phyloP scores from a whole-genome alignment of 1,140 invertebrate genomes.

The Bombus superbus region DNA sequence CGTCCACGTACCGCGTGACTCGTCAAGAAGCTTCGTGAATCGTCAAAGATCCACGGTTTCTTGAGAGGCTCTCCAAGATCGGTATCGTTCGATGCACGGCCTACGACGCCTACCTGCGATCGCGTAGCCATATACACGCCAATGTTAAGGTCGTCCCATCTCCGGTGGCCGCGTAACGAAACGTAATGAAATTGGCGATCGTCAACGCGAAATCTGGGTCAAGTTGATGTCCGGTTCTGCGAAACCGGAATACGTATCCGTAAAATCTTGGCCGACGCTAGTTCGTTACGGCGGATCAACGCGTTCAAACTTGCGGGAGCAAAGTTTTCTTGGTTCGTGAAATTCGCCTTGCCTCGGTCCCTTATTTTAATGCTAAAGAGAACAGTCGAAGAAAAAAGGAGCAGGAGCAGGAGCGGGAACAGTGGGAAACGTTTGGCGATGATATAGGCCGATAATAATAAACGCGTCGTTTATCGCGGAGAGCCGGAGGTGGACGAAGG shows the following conservation, averaged over 20 bases:
- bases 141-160: slow-evolving; percentile 72
- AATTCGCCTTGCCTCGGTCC: no score
- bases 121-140: neutral
- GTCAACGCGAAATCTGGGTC: slow-evolving; percentile 61
- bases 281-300: no score
- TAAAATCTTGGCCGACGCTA: neutral
- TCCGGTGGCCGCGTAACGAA: slow-evolving; percentile 25
- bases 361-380: no score
- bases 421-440: no score
- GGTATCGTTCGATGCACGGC: neutral
- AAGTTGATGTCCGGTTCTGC: slow-evolving; percentile 73
- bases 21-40: neutral
- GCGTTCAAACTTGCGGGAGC: no score
- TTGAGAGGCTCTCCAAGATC: neutral
- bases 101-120: neutral
- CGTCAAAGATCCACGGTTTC: neutral
- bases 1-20: no score
- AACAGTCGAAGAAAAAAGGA: no score
- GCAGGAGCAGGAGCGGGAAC: no score
- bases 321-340: no score
- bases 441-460: no score
- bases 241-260: slow-evolving; percentile 53
- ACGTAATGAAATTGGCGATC: slow-evolving; percentile 46
- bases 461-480: no score
- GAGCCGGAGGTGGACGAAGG: no score